Conservation (phyloP, 2,113 vertebrate genomes). For the Scartelaos histophorus region DNA sequence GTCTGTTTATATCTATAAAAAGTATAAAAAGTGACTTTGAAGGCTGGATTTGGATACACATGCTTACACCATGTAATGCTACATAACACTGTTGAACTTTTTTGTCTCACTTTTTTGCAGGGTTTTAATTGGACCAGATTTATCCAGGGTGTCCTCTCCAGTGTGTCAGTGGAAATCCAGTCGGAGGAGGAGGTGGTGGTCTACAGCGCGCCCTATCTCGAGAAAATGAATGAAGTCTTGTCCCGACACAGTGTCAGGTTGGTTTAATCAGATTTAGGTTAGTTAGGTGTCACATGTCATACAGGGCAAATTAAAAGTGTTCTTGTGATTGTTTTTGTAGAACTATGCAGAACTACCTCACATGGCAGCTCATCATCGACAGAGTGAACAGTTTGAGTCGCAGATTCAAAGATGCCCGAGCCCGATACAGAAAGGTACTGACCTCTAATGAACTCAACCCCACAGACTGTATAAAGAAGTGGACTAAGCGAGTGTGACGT, state of each 20-base stretch:
- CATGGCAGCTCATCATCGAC: slow-evolving; percentile 89
- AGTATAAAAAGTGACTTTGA: too few species aligned
- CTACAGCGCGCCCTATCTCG: slow-evolving; percentile 88
- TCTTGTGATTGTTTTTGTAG: slow-evolving; percentile 64
- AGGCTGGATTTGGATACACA: neutral
- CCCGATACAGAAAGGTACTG: slow-evolving; percentile 82
- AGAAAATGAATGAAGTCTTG: slow-evolving; percentile 84
- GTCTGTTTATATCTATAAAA: too few species aligned
- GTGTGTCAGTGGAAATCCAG: slow-evolving; percentile 80
- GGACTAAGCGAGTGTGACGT: too few species aligned
- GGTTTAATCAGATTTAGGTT: slow-evolving; percentile 1
- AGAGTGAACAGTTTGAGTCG: slow-evolving; percentile 87
- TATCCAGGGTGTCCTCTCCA: slow-evolving; percentile 85
- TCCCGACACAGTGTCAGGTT: slow-evolving; percentile 86
- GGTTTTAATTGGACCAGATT: slow-evolving; percentile 95
- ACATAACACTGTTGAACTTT: neutral
- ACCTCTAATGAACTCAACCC: neutral
- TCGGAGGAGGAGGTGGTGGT: slow-evolving; percentile 89
- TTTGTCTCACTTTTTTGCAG: slow-evolving; percentile 61
- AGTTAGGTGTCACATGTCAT: neutral
- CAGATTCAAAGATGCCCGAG: slow-evolving; percentile 87
- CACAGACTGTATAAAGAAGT: too few species aligned
- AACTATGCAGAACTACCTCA: slow-evolving; percentile 95
- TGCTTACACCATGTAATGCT: too few species aligned
- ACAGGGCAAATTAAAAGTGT: neutral